Evolutionary conservation across 2,888 invertebrate species (phyloP).

Genomic region (Andrena dorsata): DNA sequence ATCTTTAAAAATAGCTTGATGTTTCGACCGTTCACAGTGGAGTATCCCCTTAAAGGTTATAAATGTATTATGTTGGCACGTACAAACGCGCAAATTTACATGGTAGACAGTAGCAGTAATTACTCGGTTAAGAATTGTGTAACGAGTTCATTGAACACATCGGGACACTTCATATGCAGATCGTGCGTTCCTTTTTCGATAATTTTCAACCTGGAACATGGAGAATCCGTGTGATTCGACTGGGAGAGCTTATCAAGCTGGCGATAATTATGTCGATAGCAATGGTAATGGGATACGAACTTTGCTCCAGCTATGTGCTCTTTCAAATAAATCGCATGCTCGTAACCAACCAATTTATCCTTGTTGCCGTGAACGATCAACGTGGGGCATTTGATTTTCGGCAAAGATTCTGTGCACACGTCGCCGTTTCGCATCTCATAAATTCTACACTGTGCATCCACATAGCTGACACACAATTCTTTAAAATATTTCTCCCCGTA

Average conservation of each 20-base stretch:
- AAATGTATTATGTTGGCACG: too few relatives aligned
- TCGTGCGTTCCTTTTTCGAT: constrained; percentile 95
- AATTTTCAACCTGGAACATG: constrained; percentile 88
- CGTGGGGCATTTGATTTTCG: constrained; percentile 90
- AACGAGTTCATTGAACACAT: constrained; percentile 92
- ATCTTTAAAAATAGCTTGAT: too few relatives aligned
- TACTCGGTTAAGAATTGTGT: constrained; percentile 88
- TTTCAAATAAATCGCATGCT: constrained; percentile 91
- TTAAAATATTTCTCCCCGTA: constrained; percentile 91
- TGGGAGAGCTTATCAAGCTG: neutral
- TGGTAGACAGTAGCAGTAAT: neutral
- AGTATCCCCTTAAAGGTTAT: too few relatives aligned
- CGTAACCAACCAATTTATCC: constrained; percentile 91
- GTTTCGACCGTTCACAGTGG: too few relatives aligned
- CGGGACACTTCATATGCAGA: constrained; percentile 91
- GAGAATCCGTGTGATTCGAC: neutral
- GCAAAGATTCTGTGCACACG: constrained; percentile 89
- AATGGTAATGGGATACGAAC: constrained; percentile 85
- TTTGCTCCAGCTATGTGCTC: constrained; percentile 89
- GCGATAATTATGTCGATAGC: neutral
- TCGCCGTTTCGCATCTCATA: constrained; percentile 88
- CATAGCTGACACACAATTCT: constrained; percentile 90
- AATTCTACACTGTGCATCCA: constrained; percentile 88
- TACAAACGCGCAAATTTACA: neutral
- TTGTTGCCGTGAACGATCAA: constrained; percentile 94